A percentile compares a stretch with the other conserved stretches of the same genome.
Conservation (phyloP, 2,113 vertebrate species). For the Ondatra zibethicus region DNA sequence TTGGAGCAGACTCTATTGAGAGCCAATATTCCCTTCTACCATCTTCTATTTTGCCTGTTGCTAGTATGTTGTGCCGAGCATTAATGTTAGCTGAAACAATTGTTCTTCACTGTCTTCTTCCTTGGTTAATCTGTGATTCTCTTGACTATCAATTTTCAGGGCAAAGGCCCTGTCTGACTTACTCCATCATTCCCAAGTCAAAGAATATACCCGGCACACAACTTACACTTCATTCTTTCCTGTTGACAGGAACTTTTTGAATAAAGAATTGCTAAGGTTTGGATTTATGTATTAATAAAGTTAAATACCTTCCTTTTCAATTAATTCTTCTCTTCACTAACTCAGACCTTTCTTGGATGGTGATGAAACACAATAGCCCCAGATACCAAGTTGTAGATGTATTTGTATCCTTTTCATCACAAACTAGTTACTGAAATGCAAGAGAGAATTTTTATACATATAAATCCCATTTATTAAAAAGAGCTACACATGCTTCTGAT, state of each 20-base stretch:
- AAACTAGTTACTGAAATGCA: slow-evolving; percentile 18
- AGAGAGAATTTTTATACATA: slow-evolving; percentile 39
- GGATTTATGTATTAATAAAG: neutral
- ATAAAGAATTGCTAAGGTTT: neutral
- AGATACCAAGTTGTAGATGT: neutral
- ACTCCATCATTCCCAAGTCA: neutral
- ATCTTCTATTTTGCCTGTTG: neutral
- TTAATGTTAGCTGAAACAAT: neutral
- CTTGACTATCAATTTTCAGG: neutral
- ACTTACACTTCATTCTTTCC: neutral
- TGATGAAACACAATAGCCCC: neutral
- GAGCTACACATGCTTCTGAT: neutral
- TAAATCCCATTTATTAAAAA: slow-evolving; percentile 40
- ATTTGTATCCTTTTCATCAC: slow-evolving; percentile 49
- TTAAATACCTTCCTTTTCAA: neutral
- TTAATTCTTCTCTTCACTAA: neutral
- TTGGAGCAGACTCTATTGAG: neutral
- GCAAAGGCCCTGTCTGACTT: neutral
- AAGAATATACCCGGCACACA: neutral
- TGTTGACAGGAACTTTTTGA: neutral
- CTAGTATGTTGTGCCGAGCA: neutral
- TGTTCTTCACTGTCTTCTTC: neutral
- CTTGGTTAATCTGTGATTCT: neutral
- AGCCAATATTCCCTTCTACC: neutral
- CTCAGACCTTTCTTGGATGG: neutral